Evolutionary conservation across 2,113 vertebrate species (phyloP), one percentile per base, ranked within the genome.

Genomic region (Cranoglanis bouderius): DNA sequence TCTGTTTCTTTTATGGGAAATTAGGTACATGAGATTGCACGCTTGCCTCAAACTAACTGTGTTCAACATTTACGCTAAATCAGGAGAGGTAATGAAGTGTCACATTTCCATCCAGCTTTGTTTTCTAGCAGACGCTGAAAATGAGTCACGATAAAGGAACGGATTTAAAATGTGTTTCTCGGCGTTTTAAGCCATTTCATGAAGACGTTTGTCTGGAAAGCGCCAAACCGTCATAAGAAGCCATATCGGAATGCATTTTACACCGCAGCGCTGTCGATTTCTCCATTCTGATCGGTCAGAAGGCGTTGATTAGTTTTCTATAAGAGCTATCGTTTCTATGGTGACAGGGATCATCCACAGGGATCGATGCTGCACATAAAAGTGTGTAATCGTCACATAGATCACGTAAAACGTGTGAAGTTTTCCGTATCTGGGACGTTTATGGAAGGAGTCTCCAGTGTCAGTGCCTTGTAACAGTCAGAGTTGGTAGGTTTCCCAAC

Each of bases 81-180:
- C 90, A 92, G 88, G 10, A 53, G 85, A 92, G 93, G 93, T 94
- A 94, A 94, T 94, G 93, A 94, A 91, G 85, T 92, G 88, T 78
- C 55, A 40, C 80, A 51, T 85, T 61, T 91, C 87, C 90, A 92
- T 90, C 81, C 88, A 86, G 93, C 91, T 90, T 88, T 40, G 6
- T 35, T 38, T 13, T 59, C 16, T 19, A 12, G 61, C 65, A 55
- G 49, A 65, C 35, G 51, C 80, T 35, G 43, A 49, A 70, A 67
- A 67, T 67, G 16, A 32, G 65, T 67, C n/a, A 65, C 29, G 13
- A 61, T 55, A 61, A 2, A 2, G 3, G 26, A 70, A 19, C n/a
- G 35, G 32, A 70, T 70, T 70, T 35, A 4, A n/a, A 63, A 29
- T 3, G 24, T 6, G 26, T 29, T 63, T n/a, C n/a, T 67, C n/a